Percentiles rank a stretch among this genome's conserved stretches.
Conservation (phyloP, 1,140 invertebrate genomes). For the Orussus abietinus region DNA sequence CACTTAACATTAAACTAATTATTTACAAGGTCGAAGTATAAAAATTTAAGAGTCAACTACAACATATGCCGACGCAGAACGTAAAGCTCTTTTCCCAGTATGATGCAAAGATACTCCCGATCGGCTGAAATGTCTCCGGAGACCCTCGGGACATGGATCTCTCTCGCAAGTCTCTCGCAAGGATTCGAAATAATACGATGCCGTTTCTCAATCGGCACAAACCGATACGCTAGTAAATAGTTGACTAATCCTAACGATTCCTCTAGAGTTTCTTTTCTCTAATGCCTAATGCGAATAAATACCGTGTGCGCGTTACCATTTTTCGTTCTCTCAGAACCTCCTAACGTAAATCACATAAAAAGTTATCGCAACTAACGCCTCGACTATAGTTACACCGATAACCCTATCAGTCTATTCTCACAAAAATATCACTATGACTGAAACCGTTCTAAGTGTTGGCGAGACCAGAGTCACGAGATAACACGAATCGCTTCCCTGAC, state of each 20-base stretch:
- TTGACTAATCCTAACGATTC: conserved; percentile 22
- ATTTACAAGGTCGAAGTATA: conserved; percentile 24
- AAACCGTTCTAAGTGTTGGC: conserved; percentile 12
- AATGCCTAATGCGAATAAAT: conserved; percentile 38
- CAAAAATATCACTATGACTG: conserved; percentile 34
- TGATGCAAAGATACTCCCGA: no score
- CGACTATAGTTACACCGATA: conserved; percentile 25
- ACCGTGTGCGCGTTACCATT: conserved; percentile 24
- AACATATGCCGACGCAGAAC: no score
- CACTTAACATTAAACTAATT: conserved; percentile 22
- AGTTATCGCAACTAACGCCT: conserved; percentile 18
- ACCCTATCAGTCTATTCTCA: conserved; percentile 39
- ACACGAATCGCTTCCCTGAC: no score
- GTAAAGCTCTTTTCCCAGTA: no score
- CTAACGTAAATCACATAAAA: conserved; percentile 32
- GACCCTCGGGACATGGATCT: no score
- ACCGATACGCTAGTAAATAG: conserved; percentile 18
- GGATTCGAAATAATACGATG: no score
- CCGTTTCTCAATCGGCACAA: no score
- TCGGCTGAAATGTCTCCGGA: no score
- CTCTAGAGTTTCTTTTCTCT: conserved; percentile 27
- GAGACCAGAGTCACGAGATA: not conserved
- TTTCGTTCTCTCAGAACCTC: conserved; percentile 14
- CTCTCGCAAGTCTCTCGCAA: no score
- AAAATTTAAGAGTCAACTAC: conserved; percentile 20